Base-by-base conservation (phyloP, 2,113 vertebrate species). In the Elephas maximus region DNA sequence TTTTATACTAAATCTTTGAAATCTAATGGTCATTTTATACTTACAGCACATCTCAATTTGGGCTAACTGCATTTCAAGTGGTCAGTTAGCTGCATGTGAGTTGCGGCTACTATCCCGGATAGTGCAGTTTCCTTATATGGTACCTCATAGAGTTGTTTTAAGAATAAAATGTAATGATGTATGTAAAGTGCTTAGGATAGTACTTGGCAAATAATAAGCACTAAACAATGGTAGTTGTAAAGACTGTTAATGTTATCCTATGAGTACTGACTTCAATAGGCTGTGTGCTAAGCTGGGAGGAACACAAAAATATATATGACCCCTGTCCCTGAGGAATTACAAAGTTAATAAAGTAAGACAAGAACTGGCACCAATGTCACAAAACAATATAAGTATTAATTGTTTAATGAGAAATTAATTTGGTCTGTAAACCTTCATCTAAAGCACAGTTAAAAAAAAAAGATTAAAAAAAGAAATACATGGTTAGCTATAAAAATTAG, bases 141-240 rank as follows among this genome's bases (percentile, higher is more conserved):
- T 41, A 41, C 11, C 1, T 30, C 6, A 8, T 30, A n/a, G 6
- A 8, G 17, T 21, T 94, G 44, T 65, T 78, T 11, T 57, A 51
- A 88, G 57, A 5, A 78, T 86, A 88, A 93, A 84, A 63, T 65
- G 67, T 86, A 33, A 82, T 82, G n/a, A 77, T 37, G 41, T 11
- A 26, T 41, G 6, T 82, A 18, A 57, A 89, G 17, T 30, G 30
- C 24, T 91, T 88, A 48, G 37, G 87, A 53, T 1, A 60, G 57
- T 96, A 26, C 9, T 79, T 96, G 15, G 14, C n/a, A 96, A 91
- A 83, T 78, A 95, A 51, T 28, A 94, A 84, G 6, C 6, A 45
- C 48, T 80, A 79, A 71, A 77, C 93, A 67, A 63, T 85, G 48
- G 12, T 44, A 73, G 20, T 71, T 26, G 76, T 77, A 51, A 90